phyloP scores from a whole-genome alignment of 2,113 vertebrate genomes.

The Climacteris rufus region DNA sequence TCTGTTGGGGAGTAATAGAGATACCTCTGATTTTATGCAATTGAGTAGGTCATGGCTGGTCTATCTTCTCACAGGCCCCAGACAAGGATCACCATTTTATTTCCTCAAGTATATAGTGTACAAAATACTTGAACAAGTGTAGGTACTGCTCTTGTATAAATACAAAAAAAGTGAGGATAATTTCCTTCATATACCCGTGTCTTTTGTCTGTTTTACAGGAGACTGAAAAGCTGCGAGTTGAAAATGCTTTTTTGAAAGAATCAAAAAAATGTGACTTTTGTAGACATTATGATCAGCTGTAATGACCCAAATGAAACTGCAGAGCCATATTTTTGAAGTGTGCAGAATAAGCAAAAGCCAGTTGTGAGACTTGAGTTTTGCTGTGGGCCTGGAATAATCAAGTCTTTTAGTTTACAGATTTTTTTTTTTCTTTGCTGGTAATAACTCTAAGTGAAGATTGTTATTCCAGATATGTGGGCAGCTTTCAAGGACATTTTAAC shows the following conservation, averaged over 20 bases:
- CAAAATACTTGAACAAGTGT: background rate
- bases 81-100: background rate
- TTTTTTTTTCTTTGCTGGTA: background rate
- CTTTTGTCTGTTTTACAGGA: conserved; percentile 70
- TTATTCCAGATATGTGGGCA: background rate
- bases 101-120: background rate
- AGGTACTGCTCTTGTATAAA: background rate
- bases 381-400: background rate
- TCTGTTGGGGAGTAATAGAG: background rate
- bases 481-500: background rate
- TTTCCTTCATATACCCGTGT: background rate
- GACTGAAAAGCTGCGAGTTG: conserved; percentile 78
- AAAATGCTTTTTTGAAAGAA: conserved; percentile 76
- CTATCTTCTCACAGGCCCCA: background rate
- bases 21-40: background rate
- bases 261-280: conserved; percentile 43
- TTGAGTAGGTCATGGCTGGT: background rate
- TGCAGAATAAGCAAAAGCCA: background rate
- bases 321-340: background rate
- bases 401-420: background rate
- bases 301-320: background rate
- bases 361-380: background rate
- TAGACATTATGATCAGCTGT: background rate
- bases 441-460: background rate
- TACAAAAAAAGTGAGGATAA: background rate